These are phyloP conservation scores for Drosophila leontia DNA, from an alignment of 1,140 invertebrate species.

Conservation along the genomic window DNA sequence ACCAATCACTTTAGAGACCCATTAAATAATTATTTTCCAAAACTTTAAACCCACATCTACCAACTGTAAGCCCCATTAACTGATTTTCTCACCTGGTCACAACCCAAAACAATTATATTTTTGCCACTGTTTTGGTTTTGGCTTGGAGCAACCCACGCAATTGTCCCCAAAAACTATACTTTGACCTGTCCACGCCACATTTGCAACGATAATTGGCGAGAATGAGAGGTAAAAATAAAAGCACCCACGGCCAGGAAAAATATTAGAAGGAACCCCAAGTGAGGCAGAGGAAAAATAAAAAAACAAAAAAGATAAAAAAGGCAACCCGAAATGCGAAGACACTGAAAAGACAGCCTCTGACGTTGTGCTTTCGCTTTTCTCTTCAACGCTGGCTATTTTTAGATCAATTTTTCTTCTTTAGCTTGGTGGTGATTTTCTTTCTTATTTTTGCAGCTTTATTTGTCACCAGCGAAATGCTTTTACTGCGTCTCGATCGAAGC, in stretches of 20 bases:
- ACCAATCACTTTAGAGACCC: background rate
- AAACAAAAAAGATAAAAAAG: background rate
- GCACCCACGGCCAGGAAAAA: conserved; percentile 20
- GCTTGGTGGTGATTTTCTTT: conserved; percentile 13
- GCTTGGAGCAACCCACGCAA: conserved; percentile 11
- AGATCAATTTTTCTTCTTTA: conserved; percentile 37
- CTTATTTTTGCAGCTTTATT: conserved; percentile 26
- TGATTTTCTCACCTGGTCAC: background rate
- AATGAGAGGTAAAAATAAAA: conserved; percentile 22
- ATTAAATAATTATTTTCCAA: background rate
- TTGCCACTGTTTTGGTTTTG: conserved; percentile 1
- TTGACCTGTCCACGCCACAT: conserved; percentile 49
- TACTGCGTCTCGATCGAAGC: conserved; percentile 37
- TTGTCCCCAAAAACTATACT: conserved; percentile 29
- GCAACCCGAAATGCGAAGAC: conserved; percentile 15
- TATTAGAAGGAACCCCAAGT: conserved; percentile 44
- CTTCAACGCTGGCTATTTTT: conserved; percentile 36
- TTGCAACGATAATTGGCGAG: conserved; percentile 46
- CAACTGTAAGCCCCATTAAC: background rate
- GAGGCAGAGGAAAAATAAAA: background rate
- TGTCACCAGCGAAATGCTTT: conserved; percentile 16
- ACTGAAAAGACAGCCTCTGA: conserved; percentile 32
- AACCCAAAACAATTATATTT: conserved; percentile 1
- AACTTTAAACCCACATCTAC: background rate
- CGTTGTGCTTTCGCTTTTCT: conserved; percentile 51